Evolutionary conservation across 1,140 invertebrate genomes (phyloP).

Genomic region (Meloidogyne chitwoodi): DNA sequence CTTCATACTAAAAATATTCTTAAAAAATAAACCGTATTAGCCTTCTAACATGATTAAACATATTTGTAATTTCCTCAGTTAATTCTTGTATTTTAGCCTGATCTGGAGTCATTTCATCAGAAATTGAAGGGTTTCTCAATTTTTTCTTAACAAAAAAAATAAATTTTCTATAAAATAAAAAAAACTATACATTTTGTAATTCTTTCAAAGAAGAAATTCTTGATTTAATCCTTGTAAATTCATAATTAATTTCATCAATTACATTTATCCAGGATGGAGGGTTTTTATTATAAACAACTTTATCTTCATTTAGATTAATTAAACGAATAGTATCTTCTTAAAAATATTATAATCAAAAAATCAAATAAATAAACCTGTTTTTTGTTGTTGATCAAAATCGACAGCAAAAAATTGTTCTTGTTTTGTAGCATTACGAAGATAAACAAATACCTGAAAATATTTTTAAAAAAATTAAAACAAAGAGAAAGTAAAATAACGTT

Average conservation of each 20-base stretch:
- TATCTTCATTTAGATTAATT: constrained; percentile 30
- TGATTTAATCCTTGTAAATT: constrained; percentile 43
- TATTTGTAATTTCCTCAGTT: constrained; percentile 41
- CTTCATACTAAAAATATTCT: too few relatives aligned
- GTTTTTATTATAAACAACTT: constrained; percentile 18
- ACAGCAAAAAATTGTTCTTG: constrained; percentile 23
- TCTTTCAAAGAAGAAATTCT: constrained; percentile 27
- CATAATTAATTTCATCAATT: constrained; percentile 45
- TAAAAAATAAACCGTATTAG: constrained; percentile 31
- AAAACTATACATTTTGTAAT: constrained; percentile 25
- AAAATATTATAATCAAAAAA: background rate
- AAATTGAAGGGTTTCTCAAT: constrained; percentile 35
- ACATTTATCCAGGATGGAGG: constrained; percentile 46
- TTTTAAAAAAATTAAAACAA: background rate
- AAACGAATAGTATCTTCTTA: constrained; percentile 37
- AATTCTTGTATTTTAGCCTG: constrained; percentile 42
- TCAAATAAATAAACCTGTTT: background rate
- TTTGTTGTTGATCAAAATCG: background rate
- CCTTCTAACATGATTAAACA: constrained; percentile 36
- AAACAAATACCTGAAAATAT: constrained; percentile 34
- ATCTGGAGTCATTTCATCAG: constrained; percentile 32
- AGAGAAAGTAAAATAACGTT: background rate
- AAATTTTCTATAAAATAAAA: background rate
- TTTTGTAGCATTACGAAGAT: constrained; percentile 36
- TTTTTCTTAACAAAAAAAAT: constrained; percentile 26